Conservation (phyloP, 2,888 invertebrate species). For the Ariolimax columbianus region DNA sequence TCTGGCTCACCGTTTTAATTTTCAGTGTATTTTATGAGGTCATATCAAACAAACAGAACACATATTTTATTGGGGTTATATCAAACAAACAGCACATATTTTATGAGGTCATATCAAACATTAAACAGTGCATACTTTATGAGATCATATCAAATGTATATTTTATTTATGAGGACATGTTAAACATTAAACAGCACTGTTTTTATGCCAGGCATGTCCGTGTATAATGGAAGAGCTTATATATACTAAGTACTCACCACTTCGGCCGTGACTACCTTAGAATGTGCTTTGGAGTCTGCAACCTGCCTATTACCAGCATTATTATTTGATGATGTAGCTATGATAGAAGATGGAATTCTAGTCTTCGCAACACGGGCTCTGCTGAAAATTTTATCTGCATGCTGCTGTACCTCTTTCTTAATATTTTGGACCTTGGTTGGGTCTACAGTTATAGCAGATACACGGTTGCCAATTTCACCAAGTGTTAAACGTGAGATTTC, state of each 20-base stretch:
- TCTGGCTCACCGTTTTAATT: no score
- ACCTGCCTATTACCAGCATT: neutral
- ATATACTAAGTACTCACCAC: neutral
- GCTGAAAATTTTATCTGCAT: slow-evolving; percentile 37
- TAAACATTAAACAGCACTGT: no score
- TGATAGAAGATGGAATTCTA: neutral
- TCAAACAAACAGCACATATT: no score
- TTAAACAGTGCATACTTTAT: no score
- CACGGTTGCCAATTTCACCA: slow-evolving; percentile 75
- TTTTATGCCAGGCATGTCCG: no score
- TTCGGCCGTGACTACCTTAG: neutral
- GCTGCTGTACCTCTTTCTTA: slow-evolving; percentile 67
- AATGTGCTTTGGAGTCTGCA: neutral
- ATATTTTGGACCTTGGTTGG: slow-evolving; percentile 62
- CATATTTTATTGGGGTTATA: no score
- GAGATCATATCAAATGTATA: no score
- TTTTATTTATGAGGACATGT: no score
- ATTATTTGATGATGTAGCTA: neutral
- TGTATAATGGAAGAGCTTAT: no score
- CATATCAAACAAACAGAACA: no score
- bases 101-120: no score
- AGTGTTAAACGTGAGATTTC: slow-evolving; percentile 66
- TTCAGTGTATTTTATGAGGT: no score
- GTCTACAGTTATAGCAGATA: slow-evolving; percentile 65
- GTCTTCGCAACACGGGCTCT: neutral